Evolutionary conservation across 2,797 vertebrate genomes (phyloP).

Genomic region (Xenopus petersii): DNA sequence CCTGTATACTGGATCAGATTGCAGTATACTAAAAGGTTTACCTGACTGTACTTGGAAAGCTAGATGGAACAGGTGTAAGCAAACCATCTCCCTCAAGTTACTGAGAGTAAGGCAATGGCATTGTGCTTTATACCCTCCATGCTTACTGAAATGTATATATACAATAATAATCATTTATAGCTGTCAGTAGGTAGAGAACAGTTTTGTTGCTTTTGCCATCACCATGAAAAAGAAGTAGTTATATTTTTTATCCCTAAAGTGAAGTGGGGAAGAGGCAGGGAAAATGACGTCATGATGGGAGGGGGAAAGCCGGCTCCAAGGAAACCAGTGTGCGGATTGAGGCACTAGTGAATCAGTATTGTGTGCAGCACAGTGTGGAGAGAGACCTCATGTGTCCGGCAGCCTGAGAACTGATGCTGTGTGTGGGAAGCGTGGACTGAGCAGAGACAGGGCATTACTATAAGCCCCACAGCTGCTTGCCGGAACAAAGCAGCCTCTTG

Average conservation of each 20-base stretch:
- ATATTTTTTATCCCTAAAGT: not conserved
- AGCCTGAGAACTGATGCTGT: constrained; percentile 35
- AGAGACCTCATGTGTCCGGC: constrained; percentile 29
- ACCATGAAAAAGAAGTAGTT: not conserved
- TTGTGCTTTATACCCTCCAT: too few species aligned
- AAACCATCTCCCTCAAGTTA: too few species aligned
- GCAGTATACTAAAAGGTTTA: too few species aligned
- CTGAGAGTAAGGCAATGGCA: too few species aligned
- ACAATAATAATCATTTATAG: too few species aligned
- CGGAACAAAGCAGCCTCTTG: constrained; percentile 27
- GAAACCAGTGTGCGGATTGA: constrained; percentile 19
- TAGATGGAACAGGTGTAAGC: too few species aligned
- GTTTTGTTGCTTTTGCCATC: not conserved
- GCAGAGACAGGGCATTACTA: not conserved
- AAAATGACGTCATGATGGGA: constrained; percentile 39
- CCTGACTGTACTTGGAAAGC: too few species aligned
- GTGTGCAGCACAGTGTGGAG: constrained; percentile 9
- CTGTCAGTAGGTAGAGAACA: too few species aligned
- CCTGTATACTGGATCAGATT: too few species aligned
- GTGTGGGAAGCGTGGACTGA: constrained; percentile 22
- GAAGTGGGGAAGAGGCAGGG: constrained; percentile 19
- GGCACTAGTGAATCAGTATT: constrained; percentile 40
- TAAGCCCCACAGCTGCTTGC: constrained; percentile 13
- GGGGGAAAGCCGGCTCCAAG: constrained; percentile 20
- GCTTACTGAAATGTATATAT: too few species aligned